Evolutionary conservation across 2,888 invertebrate genomes (phyloP).

Genomic region (Patella pellucida): DNA sequence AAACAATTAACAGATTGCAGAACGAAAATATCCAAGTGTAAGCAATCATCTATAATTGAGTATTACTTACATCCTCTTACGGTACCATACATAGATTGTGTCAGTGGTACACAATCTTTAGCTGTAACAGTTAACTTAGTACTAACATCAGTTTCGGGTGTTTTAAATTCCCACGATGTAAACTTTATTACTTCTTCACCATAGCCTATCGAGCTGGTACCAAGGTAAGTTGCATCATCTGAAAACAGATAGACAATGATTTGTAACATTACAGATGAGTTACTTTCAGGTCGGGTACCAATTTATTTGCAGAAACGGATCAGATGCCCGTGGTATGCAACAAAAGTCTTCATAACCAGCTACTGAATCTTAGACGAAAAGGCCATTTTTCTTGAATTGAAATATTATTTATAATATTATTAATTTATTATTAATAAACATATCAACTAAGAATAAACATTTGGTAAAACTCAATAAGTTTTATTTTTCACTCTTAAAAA

Average conservation of each 20-base stretch:
- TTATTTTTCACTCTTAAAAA: too few relatives aligned
- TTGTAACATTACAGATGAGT: too few relatives aligned
- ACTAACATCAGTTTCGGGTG: slow-evolving; percentile 12
- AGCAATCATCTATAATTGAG: too few relatives aligned
- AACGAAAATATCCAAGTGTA: too few relatives aligned
- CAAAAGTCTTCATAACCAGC: too few relatives aligned
- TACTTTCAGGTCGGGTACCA: too few relatives aligned
- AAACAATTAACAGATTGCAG: too few relatives aligned
- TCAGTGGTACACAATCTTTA: slow-evolving; percentile 20
- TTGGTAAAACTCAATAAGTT: too few relatives aligned
- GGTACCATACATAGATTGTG: slow-evolving; percentile 23
- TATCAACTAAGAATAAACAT: too few relatives aligned
- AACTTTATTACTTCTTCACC: slow-evolving; percentile 19
- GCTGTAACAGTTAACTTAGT: slow-evolving; percentile 22
- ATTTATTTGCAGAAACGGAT: too few relatives aligned
- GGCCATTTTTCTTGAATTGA: not conserved
- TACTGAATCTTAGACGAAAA: not conserved
- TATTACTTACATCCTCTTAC: slow-evolving; percentile 17
- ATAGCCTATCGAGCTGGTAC: slow-evolving; percentile 18
- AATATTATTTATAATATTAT: not conserved
- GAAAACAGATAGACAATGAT: not conserved
- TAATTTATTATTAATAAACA: too few relatives aligned
- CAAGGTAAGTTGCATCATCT: slow-evolving; percentile 16
- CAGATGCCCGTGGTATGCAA: too few relatives aligned
- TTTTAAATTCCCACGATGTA: slow-evolving; percentile 19